Evolutionary conservation across 1,140 invertebrate species (phyloP), one percentile per base, ranked within the genome.

Genomic region (Harpegnathos saltator): DNA sequence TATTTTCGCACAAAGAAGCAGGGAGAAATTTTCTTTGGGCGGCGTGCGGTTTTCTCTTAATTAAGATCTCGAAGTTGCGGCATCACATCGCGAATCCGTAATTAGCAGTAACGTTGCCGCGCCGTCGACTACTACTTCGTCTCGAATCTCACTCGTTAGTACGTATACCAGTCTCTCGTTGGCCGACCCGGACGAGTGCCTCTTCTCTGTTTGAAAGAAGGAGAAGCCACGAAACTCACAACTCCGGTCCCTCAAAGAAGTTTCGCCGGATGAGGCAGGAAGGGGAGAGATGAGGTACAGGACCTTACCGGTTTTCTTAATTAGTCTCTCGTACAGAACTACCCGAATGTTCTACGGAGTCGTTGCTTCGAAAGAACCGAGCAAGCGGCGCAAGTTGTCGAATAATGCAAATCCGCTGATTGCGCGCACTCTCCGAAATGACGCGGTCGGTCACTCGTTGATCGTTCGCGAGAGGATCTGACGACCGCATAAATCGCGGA

Each of bases 31-130:
- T 80, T 71, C 78, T 52, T 19, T n/a, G n/a, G 48, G 38, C 54
- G 52, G 52, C 24, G 69, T 61, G 19, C 59, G 65, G 63, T 38
- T 87, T 69, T 78, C 73, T 82, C 81, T 84, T 88, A 88, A 88
- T 87, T 75, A 88, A 88, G 82, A 87, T 87, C 82, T 87, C 63
- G 52, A 84, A 81, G 68, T 88, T 81, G 38, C 38, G 59, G 62
- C 15, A 58, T 58, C 52, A 83, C 58, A 81, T 83, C 85, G 75
- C 65, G 86, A 87, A 86, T 88, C 14, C 82, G 85, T 87, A 88
- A 88, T 88, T 87, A 88, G 86, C 82, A 84, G 74, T 77, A 84
- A 69, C 68, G 86, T 84, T 80, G 68, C 52, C 33, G 58, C 73
- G n/a, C 52, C 33, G 58, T 52, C 81, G 75, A 77, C 72, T 54